Conservation (phyloP, 2,888 invertebrate genomes). For the Limnephilus rhombicus region DNA sequence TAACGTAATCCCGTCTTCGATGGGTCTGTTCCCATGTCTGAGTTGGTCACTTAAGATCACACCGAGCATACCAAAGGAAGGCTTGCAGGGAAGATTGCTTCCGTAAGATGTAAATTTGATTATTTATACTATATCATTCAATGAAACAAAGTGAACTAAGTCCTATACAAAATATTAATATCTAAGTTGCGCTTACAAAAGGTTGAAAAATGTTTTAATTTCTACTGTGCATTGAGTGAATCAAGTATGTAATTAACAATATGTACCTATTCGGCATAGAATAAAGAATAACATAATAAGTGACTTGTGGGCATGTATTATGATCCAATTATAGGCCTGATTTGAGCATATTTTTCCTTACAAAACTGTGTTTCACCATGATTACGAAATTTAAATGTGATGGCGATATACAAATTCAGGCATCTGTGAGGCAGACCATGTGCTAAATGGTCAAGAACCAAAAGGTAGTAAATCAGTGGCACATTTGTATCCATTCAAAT, state of each 20-base stretch:
- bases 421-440: too few species aligned
- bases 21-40: not conserved
- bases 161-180: not conserved
- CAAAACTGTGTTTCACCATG: too few species aligned
- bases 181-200: not conserved
- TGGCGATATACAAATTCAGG: too few species aligned
- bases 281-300: too few species aligned
- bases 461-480: too few species aligned
- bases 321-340: too few species aligned
- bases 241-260: not conserved
- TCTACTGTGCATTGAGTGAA: not conserved
- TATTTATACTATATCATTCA: not conserved
- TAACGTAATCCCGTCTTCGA: not conserved
- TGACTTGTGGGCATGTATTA: too few species aligned
- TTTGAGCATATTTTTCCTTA: too few species aligned
- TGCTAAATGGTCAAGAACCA: too few species aligned
- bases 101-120: not conserved
- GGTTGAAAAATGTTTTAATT: not conserved
- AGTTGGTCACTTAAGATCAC: not conserved
- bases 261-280: not conserved
- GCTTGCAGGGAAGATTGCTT: not conserved
- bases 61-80: not conserved
- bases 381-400: too few species aligned
- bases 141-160: not conserved
- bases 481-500: too few species aligned